These are phyloP conservation scores for Eremobia ochroleuca DNA, from an alignment of 2,888 invertebrate genomes.

Conservation along the genomic window DNA sequence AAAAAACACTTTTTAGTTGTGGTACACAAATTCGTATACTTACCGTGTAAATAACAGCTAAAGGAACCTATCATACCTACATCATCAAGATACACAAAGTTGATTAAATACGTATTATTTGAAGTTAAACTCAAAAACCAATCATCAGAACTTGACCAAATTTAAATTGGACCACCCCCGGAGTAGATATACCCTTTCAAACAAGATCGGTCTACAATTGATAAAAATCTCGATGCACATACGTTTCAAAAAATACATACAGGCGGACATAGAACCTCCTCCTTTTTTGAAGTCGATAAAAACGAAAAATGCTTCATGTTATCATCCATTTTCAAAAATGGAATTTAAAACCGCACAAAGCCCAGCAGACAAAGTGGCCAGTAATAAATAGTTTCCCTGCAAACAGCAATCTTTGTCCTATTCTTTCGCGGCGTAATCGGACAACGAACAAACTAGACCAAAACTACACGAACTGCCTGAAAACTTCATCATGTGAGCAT, in stretches of 20 bases:
- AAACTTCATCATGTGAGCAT: conserved; percentile 64
- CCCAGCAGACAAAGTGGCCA: conserved; percentile 24
- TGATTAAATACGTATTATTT: too few species aligned
- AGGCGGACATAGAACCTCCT: neutral
- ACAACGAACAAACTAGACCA: conserved; percentile 54
- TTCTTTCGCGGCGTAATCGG: conserved; percentile 57
- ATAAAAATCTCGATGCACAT: neutral
- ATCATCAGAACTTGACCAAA: too few species aligned
- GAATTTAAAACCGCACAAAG: conserved; percentile 24
- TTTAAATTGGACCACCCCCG: too few species aligned
- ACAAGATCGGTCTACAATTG: too few species aligned
- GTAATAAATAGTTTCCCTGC: conserved; percentile 51
- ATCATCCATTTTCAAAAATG: conserved; percentile 11
- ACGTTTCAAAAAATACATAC: neutral
- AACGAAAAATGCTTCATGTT: neutral
- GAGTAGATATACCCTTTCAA: too few species aligned
- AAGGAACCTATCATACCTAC: neutral
- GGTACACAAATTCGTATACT: too few species aligned
- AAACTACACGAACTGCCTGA: conserved; percentile 50
- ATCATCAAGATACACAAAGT: neutral
- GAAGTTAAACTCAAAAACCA: neutral
- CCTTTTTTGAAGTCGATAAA: neutral
- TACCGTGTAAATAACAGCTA: neutral
- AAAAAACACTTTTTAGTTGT: neutral
- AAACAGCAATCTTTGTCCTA: conserved; percentile 54